Base-by-base conservation (phyloP, 2,113 vertebrate species). In the Gallinago jamesoni region DNA sequence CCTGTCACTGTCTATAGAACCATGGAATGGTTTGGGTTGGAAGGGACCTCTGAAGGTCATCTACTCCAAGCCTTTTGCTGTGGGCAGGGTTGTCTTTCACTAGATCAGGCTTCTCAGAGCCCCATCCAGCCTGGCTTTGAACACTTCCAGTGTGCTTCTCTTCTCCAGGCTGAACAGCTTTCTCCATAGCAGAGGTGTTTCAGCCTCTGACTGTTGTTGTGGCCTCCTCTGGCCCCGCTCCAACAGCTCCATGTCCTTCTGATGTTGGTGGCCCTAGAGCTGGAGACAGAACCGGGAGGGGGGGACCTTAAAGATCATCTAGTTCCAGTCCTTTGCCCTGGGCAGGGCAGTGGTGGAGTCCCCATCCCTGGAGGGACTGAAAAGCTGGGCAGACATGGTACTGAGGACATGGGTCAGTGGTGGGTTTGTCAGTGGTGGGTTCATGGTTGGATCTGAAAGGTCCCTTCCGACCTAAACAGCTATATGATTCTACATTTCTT, bases 1-100 rank as follows among this genome's bases (percentile, higher is more conserved):
- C 59, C 21, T 18, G 14, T 41, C 20, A 2, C 66, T 68, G 28
- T 27, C 53, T 23, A 28, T 8, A 66, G 59, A 57, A 19, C 12
- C 7, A 9, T 9, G 2, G 23, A 23, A 5, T 3, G 2, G 35
- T 31, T 41, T 57, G 35, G 25, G 16, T 33, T 1, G 25, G 37
- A 37, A 52, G 35, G 47, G 31, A 22, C 31, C 27, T 67, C 17
- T 18, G 1, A 19, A 28, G 39, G 1, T 4, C 10, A 13, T 4
- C 27, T 6, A 27, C 41, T 19, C 28, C 70, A 43, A 39, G n/a
- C 25, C 25, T 45, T 27, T 6, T 62, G 84, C 57, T 14, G 1
- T 8, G 28, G 24, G 13, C 30, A 48, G 33, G 33, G 48, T 37
- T 9, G 3, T 14, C 85, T 72, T 7, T 5, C 19, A 10, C 47